A percentile compares a stretch with the other conserved stretches of the same genome.
These are phyloP conservation scores for Thymelicus acteon DNA, from an alignment of 2,888 invertebrate species.

Conservation along the genomic window DNA sequence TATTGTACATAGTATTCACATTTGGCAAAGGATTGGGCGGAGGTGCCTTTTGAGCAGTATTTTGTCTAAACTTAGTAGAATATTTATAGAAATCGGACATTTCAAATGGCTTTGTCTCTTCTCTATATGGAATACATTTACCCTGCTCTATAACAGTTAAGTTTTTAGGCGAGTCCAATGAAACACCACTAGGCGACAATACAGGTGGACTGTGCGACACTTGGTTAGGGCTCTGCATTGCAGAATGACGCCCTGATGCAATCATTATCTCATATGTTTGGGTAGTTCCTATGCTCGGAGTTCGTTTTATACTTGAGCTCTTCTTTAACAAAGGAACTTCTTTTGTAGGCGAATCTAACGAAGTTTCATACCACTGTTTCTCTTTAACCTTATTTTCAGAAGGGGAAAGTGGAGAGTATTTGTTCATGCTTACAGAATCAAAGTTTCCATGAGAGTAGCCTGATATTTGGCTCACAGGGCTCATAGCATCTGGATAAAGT, in stretches of 20 bases:
- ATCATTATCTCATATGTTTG: constrained; percentile 79
- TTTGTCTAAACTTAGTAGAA: constrained; percentile 95
- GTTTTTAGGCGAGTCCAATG: constrained; percentile 91
- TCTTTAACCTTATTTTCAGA: constrained; percentile 77
- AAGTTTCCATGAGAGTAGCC: constrained; percentile 70
- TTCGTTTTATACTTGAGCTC: constrained; percentile 79
- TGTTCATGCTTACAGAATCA: constrained; percentile 74
- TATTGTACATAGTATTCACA: constrained; percentile 63
- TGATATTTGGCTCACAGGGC: constrained; percentile 75
- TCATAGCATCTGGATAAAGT: constrained; percentile 67
- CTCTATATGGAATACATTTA: constrained; percentile 95
- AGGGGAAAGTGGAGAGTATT: constrained; percentile 75
- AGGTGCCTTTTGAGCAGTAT: constrained; percentile 61
- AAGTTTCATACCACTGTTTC: constrained; percentile 89
- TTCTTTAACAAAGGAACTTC: constrained; percentile 67
- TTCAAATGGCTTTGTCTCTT: constrained; percentile 98
- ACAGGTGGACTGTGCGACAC: constrained; percentile 69
- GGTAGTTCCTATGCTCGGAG: constrained; percentile 83
- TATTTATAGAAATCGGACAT: constrained; percentile 99
- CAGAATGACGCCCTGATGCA: constrained; percentile 73
- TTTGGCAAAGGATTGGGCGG: constrained; percentile 58
- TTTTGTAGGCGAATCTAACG: constrained; percentile 85
- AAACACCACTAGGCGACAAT: constrained; percentile 78
- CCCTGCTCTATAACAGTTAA: constrained; percentile 94
- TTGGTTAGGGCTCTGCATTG: constrained; percentile 74